Base-by-base conservation (phyloP, 2,113 vertebrate species). In the Amblyopsis rosae region DNA sequence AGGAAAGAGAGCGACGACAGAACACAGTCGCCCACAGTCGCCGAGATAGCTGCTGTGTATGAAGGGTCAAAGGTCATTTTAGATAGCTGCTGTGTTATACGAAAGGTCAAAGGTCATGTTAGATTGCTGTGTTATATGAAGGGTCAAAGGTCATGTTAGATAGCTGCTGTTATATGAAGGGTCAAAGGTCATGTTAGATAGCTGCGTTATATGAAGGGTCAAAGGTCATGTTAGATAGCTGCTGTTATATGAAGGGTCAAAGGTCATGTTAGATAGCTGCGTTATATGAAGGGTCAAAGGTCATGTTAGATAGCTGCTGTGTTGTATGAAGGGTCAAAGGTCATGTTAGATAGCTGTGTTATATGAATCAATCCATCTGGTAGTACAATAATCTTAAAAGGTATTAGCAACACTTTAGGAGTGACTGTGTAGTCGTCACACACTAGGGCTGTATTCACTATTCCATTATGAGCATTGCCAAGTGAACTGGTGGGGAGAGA, bases 21-120 rank as follows among this genome's bases (percentile, higher is more conserved):
- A 5, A 91, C 88, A 33, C 88, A 89, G 80, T 90, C 86, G 5
- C 90, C 90, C 7, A 90, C 90, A 0, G 83, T 87, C 12, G 88
- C 82, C 0, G 90, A 90, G 73, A 91, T 82, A 13, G 88, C 86
- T 7, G 88, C 87, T 89, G 81, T 47, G 74, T 6, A 26, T 6
- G 81, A 55, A 76, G 12, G 54, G 3, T 26, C 26, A 26, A 26
- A 62, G 48, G 35, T 51, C 50, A 12, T n/a, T 2, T 15, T 6
- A 54, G 16, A 54, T 54, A 54, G 88, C 86, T 7, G 88, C 87
- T 89, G 81, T 47, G 73, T 26, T 26, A 26, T 26, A 19, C 19
- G 26, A 26, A 26, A 2, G 26, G 26, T 26, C 26, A 26, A 53
- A 53, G 1, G 2, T 10, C 10, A 12, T n/a, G 3, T 15, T 6